Base-by-base conservation (phyloP, 1,140 invertebrate species). In the Drosophila rufa region DNA sequence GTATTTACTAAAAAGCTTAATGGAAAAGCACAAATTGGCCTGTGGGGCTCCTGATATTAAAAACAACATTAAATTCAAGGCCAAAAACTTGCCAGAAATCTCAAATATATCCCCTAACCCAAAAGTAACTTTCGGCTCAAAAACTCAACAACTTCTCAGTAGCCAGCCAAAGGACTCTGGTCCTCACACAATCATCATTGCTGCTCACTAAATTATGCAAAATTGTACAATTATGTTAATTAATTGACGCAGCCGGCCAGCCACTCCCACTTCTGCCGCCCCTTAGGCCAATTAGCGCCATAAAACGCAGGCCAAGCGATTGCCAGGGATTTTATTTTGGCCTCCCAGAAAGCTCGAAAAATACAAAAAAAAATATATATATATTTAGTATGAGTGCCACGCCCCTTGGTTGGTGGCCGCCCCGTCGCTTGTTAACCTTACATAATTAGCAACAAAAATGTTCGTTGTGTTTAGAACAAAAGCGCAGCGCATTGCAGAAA, bases 171-270 rank as follows among this genome's bases (percentile, higher is more conserved):
- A 50, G 25, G 38, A 74, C 17, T 19, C 11, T 40, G 59, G 9
- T 42, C 19, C 53, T 40, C 36, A 59, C 58, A 59, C 58, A 82
- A 75, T 56, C 66, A 83, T 83, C 53, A 79, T 43, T 65, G 55
- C 78, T 50, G 42, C 53, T 48, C 48, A 60, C 65, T 78, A 78
- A 89, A 71, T 89, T 87, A 87, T 87, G 84, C 80, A 87, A 87
- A 87, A 87, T 89, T 89, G 80, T 87, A 87, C 84, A 87, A 87
- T 87, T 89, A 87, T 87, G 84, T 89, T 84, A 87, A 87, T 87
- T 87, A 87, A 87, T 87, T 87, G 84, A 89, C 65, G 85, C 73
- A 84, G 75, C 61, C 71, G 58, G 59, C 48, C 48, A 55, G 62
- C 17, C 48, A 48, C 43, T 45, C 57, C 60, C 30, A 11, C 42